phyloP scores from a whole-genome alignment of 2,797 vertebrate genomes.

The Moxostoma hubbsi region DNA sequence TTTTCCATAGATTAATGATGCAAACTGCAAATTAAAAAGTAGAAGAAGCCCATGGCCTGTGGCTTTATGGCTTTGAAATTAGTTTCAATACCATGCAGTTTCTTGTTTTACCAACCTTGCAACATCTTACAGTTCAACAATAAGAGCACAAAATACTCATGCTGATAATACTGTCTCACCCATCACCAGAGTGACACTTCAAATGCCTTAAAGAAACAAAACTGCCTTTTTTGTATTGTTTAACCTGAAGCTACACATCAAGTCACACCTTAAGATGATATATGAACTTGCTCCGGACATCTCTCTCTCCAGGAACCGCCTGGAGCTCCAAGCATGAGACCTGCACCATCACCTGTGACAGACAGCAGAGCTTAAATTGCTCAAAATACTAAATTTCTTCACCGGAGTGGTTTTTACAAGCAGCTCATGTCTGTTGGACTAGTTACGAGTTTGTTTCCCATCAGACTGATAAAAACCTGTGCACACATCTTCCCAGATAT shows the following conservation, averaged over 20 bases:
- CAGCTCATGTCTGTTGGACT: neutral
- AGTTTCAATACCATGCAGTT: neutral
- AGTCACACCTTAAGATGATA: conserved; percentile 14
- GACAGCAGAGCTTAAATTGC: no score
- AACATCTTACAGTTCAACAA: neutral
- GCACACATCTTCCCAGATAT: neutral
- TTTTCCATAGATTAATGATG: conserved; percentile 34
- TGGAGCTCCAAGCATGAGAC: neutral
- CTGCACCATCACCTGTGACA: neutral
- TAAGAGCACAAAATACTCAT: neutral
- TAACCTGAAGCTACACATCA: conserved; percentile 38
- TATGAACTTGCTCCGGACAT: conserved; percentile 16
- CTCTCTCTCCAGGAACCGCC: conserved; percentile 23
- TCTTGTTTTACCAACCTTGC: neutral
- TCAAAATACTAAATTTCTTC: neutral
- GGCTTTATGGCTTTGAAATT: conserved; percentile 30
- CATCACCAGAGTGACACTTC: conserved; percentile 31
- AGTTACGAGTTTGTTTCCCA: no score
- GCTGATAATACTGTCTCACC: conserved; percentile 5
- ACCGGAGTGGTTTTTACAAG: neutral
- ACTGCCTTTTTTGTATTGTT: conserved; percentile 16
- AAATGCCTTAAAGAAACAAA: conserved; percentile 30
- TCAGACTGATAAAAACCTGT: neutral
- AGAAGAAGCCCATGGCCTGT: conserved; percentile 5
- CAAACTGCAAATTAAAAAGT: conserved; percentile 25